Percentiles rank a stretch among this genome's conserved stretches.
Conservation (phyloP, 35 echinoderm and acorn worm species). For the Hemicentrotus pulcherrimus region DNA sequence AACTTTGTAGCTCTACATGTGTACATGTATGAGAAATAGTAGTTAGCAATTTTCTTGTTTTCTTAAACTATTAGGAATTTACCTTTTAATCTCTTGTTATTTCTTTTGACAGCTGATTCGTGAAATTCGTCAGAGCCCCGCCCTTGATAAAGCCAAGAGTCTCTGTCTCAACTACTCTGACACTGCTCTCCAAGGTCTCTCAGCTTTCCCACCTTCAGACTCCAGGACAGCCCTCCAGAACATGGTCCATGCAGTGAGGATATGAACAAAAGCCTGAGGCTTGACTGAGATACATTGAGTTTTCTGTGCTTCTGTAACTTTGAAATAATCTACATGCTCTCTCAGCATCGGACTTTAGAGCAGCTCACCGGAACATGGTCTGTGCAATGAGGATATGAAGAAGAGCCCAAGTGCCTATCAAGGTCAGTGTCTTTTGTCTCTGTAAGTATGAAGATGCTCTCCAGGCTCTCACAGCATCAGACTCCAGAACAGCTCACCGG, state of each 20-base stretch:
- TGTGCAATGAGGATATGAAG: no score
- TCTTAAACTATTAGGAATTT: background rate
- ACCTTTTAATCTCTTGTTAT: background rate
- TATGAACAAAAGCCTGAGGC: background rate
- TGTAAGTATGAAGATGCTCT: no score
- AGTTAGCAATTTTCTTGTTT: background rate
- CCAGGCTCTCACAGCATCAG: no score
- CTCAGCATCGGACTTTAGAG: no score
- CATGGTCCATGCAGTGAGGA: constrained; percentile 70
- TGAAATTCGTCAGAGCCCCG: constrained; percentile 43
- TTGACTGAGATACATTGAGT: background rate
- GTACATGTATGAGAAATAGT: no score
- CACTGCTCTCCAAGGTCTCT: constrained; percentile 58
- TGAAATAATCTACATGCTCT: no score
- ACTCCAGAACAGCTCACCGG: background rate
- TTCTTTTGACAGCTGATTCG: constrained; percentile 64
- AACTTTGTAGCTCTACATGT: no score
- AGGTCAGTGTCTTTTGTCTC: no score
- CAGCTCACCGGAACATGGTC: background rate
- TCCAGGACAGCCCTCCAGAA: constrained; percentile 71
- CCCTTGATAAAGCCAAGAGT: constrained; percentile 63
- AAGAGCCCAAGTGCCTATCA: no score
- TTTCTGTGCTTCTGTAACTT: background rate
- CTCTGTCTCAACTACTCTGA: constrained; percentile 63
- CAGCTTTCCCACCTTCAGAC: constrained; percentile 59